Base-by-base conservation (phyloP, 1,140 invertebrate genomes). In the Aethina tumida region DNA sequence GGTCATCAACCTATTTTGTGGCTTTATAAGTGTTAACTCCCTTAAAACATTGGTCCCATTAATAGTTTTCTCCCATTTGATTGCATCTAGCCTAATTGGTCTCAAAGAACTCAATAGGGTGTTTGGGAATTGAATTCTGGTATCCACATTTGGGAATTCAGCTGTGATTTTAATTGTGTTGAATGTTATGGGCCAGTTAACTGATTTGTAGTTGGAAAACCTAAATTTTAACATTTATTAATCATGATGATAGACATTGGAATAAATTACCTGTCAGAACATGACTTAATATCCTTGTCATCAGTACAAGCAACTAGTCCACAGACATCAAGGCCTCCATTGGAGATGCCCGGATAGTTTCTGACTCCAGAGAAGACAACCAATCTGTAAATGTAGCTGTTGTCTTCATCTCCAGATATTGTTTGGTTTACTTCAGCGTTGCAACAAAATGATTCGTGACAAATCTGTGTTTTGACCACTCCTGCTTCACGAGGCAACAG, bases 331-430 rank as follows among this genome's bases (percentile, higher is more conserved):
- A 66, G 37, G 0, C 67, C 66, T 8, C 65, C 65, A 18, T 64
- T 56, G 2, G 50, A 55, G 1, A 52, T 14, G 2, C 53, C 51
- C 14, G 44, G 36, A 35, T 60, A 64, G 2, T 55, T 50, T 6
- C 68, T 59, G 0, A 64, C 42, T 0, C 71, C 73, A 20, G 65
- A 60, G 41, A 66, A 73, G 3, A 61, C 67, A 0, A 65, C 63
- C 10, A 64, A 36, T 20, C 58, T 50, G 43, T 69, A 67, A 12
- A 41, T 20, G 27, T 58, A 56, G 8, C 13, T 10, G 15, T 43
- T 27, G 19, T 19, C 19, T 15, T 14, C 6, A 10, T 14, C 12
- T n/a, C 2, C 4, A 6, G 6, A 7, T 2, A 9, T 17, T 13
- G 27, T 20, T 9, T 26, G 2, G 19, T 28, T 28, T 7, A 47